Percentiles rank a stretch among this genome's conserved stretches.
phyloP scores from a whole-genome alignment of 2,888 invertebrate genomes.

The Coenonympha glycerion region DNA sequence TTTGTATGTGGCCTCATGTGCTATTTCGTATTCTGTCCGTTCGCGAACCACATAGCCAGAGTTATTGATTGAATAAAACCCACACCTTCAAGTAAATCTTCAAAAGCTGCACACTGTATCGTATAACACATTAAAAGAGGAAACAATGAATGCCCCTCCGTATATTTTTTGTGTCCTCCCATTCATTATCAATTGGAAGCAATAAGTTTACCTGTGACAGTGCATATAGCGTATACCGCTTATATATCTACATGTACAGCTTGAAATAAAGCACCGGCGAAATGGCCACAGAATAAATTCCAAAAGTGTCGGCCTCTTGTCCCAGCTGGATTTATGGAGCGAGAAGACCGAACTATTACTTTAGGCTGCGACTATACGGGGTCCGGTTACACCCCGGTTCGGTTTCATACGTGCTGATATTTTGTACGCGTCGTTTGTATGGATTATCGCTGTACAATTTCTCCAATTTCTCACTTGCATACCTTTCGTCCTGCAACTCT shows the following conservation, averaged over 20 bases:
- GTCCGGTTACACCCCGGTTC: background rate
- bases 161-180: constrained; percentile 27
- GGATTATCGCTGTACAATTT: background rate
- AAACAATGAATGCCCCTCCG: constrained; percentile 27
- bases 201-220: constrained; percentile 36
- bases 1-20: too few species aligned
- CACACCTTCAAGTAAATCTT: background rate
- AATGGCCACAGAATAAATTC: constrained; percentile 60
- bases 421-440: background rate
- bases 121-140: constrained; percentile 22
- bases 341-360: constrained; percentile 63
- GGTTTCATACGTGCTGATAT: background rate
- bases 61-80: background rate
- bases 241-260: constrained; percentile 29
- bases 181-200: constrained; percentile 35
- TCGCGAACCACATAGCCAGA: background rate
- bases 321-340: constrained; percentile 65
- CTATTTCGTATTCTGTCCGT: too few species aligned
- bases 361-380: constrained; percentile 11
- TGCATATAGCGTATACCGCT: constrained; percentile 26
- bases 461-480: too few species aligned
- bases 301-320: constrained; percentile 52
- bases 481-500: too few species aligned
- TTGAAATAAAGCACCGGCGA: constrained; percentile 39
- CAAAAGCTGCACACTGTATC: constrained; percentile 10